A percentile compares a stretch with the other conserved stretches of the same genome.
These are phyloP conservation scores for Spodoptera picta DNA, from an alignment of 2,888 invertebrate genomes.

Conservation along the genomic window DNA sequence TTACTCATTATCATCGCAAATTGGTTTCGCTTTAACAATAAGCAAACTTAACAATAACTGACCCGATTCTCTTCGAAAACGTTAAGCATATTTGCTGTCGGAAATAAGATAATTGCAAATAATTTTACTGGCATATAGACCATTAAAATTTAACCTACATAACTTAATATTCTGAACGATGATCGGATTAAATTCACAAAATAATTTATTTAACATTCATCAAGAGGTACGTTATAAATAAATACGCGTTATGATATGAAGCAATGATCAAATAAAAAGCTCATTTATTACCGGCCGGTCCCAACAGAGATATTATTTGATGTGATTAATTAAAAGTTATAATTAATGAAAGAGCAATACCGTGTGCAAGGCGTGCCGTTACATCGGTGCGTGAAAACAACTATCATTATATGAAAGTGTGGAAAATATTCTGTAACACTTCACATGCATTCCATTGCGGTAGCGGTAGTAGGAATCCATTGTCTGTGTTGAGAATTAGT, in stretches of 20 bases:
- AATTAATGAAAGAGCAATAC: constrained; percentile 78
- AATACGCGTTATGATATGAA: constrained; percentile 54
- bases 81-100: not conserved
- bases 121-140: not conserved
- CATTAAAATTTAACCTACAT: constrained; percentile 6
- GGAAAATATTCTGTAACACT: constrained; percentile 47
- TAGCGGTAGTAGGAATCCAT: constrained; percentile 44
- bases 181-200: constrained; percentile 31
- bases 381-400: constrained; percentile 46
- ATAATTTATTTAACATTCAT: constrained; percentile 44
- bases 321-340: constrained; percentile 78
- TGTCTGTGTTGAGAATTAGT: constrained; percentile 22
- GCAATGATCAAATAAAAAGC: constrained; percentile 70
- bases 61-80: not conserved
- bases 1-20: not conserved
- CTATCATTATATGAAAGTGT: constrained; percentile 34
- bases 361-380: constrained; percentile 61
- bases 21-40: constrained; percentile 2
- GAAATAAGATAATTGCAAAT: constrained; percentile 13
- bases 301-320: constrained; percentile 71
- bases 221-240: constrained; percentile 48
- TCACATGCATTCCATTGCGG: constrained; percentile 45
- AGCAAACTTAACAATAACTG: constrained; percentile 5
- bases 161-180: constrained; percentile 13
- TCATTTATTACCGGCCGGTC: constrained; percentile 64